Evolutionary conservation across 1,140 invertebrate species (phyloP).

Genomic region (Drosophila pachea): DNA sequence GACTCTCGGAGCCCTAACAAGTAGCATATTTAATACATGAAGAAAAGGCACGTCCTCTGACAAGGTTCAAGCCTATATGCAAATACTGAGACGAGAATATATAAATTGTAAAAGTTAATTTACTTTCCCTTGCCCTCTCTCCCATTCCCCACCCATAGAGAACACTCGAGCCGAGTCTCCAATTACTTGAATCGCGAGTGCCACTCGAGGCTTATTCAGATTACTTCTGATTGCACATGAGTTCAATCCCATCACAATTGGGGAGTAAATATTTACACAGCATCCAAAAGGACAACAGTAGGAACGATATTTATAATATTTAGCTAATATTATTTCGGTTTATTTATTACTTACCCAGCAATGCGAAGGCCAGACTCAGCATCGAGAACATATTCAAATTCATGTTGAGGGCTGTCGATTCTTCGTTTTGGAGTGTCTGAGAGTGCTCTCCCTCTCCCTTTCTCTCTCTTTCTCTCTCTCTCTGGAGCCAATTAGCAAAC

Average conservation of each 20-base stretch:
- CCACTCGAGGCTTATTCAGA: not conserved
- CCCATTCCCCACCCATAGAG: no score
- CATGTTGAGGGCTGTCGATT: slow-evolving; percentile 24
- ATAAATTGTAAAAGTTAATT: no score
- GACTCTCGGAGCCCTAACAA: no score
- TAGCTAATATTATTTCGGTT: slow-evolving; percentile 2
- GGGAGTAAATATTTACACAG: slow-evolving; percentile 4
- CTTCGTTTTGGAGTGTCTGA: slow-evolving; percentile 18
- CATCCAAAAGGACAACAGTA: slow-evolving; percentile 2
- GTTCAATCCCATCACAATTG: slow-evolving; percentile 5
- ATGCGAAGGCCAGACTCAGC: slow-evolving; percentile 19
- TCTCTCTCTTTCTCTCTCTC: slow-evolving; percentile 1
- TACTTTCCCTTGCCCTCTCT: no score
- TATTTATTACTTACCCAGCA: slow-evolving; percentile 50
- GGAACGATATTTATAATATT: not conserved
- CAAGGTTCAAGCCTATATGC: no score
- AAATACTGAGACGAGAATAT: no score
- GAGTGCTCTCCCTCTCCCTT: not conserved
- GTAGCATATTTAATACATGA: no score
- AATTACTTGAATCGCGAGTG: slow-evolving; percentile 2
- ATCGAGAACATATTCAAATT: slow-evolving; percentile 46
- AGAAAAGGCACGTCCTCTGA: no score
- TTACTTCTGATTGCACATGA: not conserved
- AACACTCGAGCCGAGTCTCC: not conserved
- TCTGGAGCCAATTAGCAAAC: slow-evolving; percentile 57